Evolutionary conservation across 2,113 vertebrate species (phyloP), one percentile per base, ranked within the genome.

Genomic region (Neotragus moschatus): DNA sequence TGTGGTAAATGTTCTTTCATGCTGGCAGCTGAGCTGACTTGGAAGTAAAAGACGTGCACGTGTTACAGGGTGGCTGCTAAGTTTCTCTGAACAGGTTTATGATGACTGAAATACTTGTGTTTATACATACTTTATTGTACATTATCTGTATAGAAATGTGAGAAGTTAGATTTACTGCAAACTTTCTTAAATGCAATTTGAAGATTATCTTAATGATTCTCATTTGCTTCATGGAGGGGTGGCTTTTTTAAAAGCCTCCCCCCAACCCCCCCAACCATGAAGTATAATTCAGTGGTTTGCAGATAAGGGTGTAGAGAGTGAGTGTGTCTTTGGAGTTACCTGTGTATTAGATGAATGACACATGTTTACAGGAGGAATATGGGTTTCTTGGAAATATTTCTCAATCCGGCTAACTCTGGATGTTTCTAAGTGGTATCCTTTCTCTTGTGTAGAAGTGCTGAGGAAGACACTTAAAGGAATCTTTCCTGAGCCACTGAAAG

Each of bases 241-340:
- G 45, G 91, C 81, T 63, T 79, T 60, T 33, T 28, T 80, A 80
- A 92, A 55, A 92, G 30, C 53, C 70, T 55, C 4, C n/a, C 26
- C n/a, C 56, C 33, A 19, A 10, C 33, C 5, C 39, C 13, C n/a
- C 36, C 7, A 23, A 86, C 56, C 49, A 39, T 11, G 0, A 60
- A 93, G 80, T 92, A n/a, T 89, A 94, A 85, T 75, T 87, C 56
- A 94, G 84, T 96, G 66, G 88, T 92, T 95, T 97, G 17, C 36
- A 43, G 66, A 30, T 91, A 86, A 77, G 90, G 49, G 30, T 90
- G 11, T 94, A 92, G 88, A 60, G 45, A 94, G 12, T 70, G 53
- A 87, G 51, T 66, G 19, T 91, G 61, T 61, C 93, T 98, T 94
- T 97, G 94, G 97, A 96, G 61, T 96, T 96, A 79, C 39, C 45